phyloP scores from a whole-genome alignment of 2,888 invertebrate species.

The Conistra vaccinii region DNA sequence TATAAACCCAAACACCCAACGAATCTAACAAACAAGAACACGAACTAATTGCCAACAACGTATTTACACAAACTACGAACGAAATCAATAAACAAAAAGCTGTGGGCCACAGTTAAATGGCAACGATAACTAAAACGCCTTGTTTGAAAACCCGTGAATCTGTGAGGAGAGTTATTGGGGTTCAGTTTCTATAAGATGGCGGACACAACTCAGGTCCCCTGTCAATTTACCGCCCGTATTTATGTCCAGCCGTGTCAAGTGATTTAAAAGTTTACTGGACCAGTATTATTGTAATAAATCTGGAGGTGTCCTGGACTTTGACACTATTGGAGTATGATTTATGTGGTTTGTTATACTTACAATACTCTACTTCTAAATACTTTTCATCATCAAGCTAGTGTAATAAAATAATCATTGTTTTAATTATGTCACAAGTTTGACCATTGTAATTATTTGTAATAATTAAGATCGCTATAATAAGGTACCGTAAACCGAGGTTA shows the following conservation, averaged over 20 bases:
- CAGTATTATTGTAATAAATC: slow-evolving; percentile 63
- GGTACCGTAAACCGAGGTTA: too few species aligned
- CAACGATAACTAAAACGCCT: slow-evolving; percentile 77
- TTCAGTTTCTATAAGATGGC: slow-evolving; percentile 80
- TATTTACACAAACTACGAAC: slow-evolving; percentile 34
- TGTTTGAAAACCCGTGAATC: slow-evolving; percentile 83
- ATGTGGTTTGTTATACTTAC: slow-evolving; percentile 11
- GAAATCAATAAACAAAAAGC: slow-evolving; percentile 54
- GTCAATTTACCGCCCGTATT: slow-evolving; percentile 81
- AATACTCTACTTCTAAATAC: not conserved
- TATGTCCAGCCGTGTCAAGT: slow-evolving; percentile 66
- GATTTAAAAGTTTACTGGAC: slow-evolving; percentile 64
- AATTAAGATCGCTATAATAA: not conserved
- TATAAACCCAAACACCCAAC: slow-evolving; percentile 17
- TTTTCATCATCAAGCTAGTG: not conserved
- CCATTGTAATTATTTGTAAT: not conserved
- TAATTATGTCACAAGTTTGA: not conserved
- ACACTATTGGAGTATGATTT: slow-evolving; percentile 41
- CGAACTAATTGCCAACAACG: slow-evolving; percentile 50
- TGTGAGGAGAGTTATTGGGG: slow-evolving; percentile 82
- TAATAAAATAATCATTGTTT: not conserved
- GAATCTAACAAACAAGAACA: slow-evolving; percentile 29
- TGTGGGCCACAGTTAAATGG: slow-evolving; percentile 60
- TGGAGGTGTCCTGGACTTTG: slow-evolving; percentile 22
- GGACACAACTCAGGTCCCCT: slow-evolving; percentile 82